These are phyloP conservation scores for Dermatemys mawii DNA, from an alignment of 2,113 vertebrate genomes.

Conservation along the genomic window DNA sequence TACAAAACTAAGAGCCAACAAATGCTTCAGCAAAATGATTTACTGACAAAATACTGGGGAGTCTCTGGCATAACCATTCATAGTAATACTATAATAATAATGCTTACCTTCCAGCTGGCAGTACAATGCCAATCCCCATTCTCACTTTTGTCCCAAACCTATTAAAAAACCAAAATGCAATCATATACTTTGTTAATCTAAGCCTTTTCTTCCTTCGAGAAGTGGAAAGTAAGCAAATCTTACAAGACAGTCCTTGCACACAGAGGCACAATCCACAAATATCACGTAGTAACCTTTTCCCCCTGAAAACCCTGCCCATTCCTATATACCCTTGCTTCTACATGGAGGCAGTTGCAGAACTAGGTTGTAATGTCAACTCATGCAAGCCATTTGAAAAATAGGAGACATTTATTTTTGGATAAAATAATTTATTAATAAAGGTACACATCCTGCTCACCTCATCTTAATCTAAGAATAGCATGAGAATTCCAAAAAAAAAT, in stretches of 20 bases:
- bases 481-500: accelerated
- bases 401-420: background rate
- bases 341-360: too few relatives aligned
- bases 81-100: background rate
- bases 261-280: accelerated
- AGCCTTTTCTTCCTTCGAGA: background rate
- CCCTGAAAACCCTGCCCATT: background rate
- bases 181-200: background rate
- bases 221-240: background rate
- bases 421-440: background rate
- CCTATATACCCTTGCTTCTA: background rate
- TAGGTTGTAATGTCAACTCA: background rate
- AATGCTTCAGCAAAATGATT: background rate
- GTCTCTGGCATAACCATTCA: background rate
- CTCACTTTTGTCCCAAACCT: conserved; percentile 99
- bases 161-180: conserved; percentile 43
- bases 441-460: background rate
- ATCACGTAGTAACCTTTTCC: background rate
- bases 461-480: background rate
- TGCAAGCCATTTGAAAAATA: accelerated
- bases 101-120: conserved; percentile 95
- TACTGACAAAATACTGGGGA: background rate
- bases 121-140: conserved; percentile 97
- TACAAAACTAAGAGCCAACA: background rate
- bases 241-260: background rate